Evolutionary conservation across 2,888 invertebrate genomes (phyloP), one percentile per base, ranked within the genome.

Genomic region (Trichopria drosophilae): DNA sequence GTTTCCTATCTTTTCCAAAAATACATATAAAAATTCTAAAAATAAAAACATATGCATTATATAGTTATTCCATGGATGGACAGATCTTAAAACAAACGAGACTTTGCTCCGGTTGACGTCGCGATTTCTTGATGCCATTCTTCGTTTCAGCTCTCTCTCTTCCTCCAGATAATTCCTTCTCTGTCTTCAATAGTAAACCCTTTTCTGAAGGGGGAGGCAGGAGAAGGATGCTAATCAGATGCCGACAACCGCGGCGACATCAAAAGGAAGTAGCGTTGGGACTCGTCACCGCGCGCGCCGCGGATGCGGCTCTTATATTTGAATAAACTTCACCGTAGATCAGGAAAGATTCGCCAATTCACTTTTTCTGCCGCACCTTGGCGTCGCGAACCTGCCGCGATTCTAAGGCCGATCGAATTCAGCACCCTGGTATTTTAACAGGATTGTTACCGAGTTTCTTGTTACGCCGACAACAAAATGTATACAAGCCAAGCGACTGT

Each of bases 191-290:
- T 20, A 47, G 35, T 47, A 40, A 41, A 48, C 28, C 41, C n/a
- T n/a, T n/a, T n/a, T n/a, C n/a, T n/a, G n/a, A n/a, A n/a, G n/a
- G 42, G 37, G 39, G 41, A 44, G 39, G 45, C 40, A 46, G 55
- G 55, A 61, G 62, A 59, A 57, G 73, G 71, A 73, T 73, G 73
- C 73, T 73, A 73, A 73, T 73, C 73, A 73, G 73, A 72, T 73
- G 72, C 72, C 71, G 73, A 71, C 72, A 69, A 61, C 58, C 61
- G 68, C 73, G 72, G 73, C 66, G 51, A 71, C 64, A 67, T 73
- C 71, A 73, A 73, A 73, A 61, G 64, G 44, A 58, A 50, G 61
- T 63, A 66, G 67, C 68, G 65, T 67, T 68, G 66, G 66, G 61
- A 50, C 65, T 62, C 66, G 67, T 67, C 72, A 67, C 71, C 62